Base-by-base conservation (phyloP, 2,888 invertebrate species). In the Omphaloscelis lunosa region DNA sequence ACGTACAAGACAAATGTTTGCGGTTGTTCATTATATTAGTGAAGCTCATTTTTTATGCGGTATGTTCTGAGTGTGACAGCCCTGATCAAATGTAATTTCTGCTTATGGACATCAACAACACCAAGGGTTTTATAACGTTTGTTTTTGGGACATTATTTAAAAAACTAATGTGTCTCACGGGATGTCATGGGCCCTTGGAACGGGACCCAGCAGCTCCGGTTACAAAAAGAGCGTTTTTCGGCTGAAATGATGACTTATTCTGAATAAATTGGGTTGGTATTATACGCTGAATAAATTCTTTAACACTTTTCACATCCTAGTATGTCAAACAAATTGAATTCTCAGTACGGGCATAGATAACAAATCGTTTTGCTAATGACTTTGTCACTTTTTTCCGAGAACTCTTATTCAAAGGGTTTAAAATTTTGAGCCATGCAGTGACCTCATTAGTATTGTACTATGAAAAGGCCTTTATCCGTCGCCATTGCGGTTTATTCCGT, bases 331-430 rank as follows among this genome's bases (percentile, higher is more conserved):
- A 62, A 62, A 23, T 23, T 41, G 20, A 59, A 15, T 61, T 53
- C 65, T 51, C n/a, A 75, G 59, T 77, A 48, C 53, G 4, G 27
- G 56, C 17, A 12, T 15, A 72, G 71, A 85, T 72, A 39, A 65
- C 39, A 70, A 72, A 80, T 80, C 34, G 67, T 82, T 67, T 70
- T 27, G 34, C 51, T 75, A 79, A 80, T 53, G 75, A 85, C 72
- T 77, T 59, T 77, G 72, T 83, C 72, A 79, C 74, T 66, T 67
- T 65, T 76, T 87, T 79, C 80, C 59, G 1, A 75, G 86, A 86
- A 88, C 39, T 62, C 67, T 65, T 71, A 80, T 63, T 77, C 77
- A 83, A 39, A 41, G 34, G 65, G 74, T 77, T 83, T 80, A 65
- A 72, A 82, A 77, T 79, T 75, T 73, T 27, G 39, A 77, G 17